Percentiles rank a stretch among this genome's conserved stretches.
Evolutionary conservation across 2,888 invertebrate species (phyloP).

Genomic region (Callimorpha dominula): DNA sequence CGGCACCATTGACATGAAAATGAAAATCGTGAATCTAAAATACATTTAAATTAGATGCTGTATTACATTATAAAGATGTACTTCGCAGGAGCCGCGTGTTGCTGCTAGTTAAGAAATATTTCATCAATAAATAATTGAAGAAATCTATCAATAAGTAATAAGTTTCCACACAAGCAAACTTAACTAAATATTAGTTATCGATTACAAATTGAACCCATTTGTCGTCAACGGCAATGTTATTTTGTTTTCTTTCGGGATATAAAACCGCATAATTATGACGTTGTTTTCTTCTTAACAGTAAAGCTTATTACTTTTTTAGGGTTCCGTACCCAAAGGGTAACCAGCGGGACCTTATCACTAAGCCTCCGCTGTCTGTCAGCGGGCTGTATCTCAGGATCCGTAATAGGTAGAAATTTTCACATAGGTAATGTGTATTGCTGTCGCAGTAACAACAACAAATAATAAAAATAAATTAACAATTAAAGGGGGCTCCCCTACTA

Average conservation of each 20-base stretch:
- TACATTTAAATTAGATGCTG: background rate
- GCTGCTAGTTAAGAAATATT: no score
- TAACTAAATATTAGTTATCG: background rate
- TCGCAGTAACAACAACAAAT: no score
- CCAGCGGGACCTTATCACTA: no score
- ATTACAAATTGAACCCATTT: background rate
- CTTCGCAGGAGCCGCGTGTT: background rate
- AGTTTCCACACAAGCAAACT: background rate
- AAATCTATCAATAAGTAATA: background rate
- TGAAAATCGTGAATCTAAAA: background rate
- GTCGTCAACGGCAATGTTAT: background rate
- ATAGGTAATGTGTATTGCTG: no score
- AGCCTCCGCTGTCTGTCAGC: no score
- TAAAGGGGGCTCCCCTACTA: no score
- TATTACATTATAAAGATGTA: background rate
- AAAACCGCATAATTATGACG: background rate
- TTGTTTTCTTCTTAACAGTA: background rate
- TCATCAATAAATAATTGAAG: background rate
- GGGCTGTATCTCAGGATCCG: no score
- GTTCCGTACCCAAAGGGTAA: no score
- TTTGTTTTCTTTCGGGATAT: background rate
- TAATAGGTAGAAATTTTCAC: no score
- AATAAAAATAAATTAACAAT: no score
- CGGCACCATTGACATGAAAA: no score
- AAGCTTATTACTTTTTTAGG: background rate